Evolutionary conservation across 2,888 invertebrate species (phyloP).

Genomic region (Parnassius smintheus): DNA sequence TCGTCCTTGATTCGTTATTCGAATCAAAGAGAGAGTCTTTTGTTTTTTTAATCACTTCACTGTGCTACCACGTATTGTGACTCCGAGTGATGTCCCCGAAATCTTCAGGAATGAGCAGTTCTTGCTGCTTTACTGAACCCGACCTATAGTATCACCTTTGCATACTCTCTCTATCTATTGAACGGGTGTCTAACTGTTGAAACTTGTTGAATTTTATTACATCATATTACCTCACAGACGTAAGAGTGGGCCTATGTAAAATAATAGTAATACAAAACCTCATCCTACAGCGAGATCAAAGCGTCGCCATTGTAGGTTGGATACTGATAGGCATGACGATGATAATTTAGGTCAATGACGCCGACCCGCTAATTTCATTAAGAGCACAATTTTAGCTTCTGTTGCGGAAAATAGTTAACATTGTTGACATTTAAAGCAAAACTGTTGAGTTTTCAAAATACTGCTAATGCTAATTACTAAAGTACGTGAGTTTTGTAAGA

Average conservation of each 20-base stretch:
- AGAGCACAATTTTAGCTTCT: slow-evolving; percentile 40
- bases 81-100: no score
- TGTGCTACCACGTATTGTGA: no score
- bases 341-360: slow-evolving; percentile 64
- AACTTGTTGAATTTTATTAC: not conserved
- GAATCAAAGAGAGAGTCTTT: no score
- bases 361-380: slow-evolving; percentile 46
- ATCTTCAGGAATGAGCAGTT: no score
- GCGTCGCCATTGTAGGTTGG: slow-evolving; percentile 21
- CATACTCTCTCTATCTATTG: no score
- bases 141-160: no score
- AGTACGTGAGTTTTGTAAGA: no score
- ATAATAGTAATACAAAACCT: slow-evolving; percentile 8
- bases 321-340: slow-evolving; percentile 34
- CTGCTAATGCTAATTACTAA: no score
- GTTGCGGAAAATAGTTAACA: slow-evolving; percentile 28
- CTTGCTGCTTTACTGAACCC: no score
- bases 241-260: not conserved
- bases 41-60: no score
- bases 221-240: not conserved
- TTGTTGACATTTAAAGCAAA: not conserved
- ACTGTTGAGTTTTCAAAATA: not conserved
- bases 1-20: no score
- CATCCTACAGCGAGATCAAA: slow-evolving; percentile 16
- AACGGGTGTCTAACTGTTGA: no score